Percentiles rank a stretch among this genome's conserved stretches.
Evolutionary conservation across 2,888 invertebrate genomes (phyloP).

Genomic region (Cosmorhoe ocellata): DNA sequence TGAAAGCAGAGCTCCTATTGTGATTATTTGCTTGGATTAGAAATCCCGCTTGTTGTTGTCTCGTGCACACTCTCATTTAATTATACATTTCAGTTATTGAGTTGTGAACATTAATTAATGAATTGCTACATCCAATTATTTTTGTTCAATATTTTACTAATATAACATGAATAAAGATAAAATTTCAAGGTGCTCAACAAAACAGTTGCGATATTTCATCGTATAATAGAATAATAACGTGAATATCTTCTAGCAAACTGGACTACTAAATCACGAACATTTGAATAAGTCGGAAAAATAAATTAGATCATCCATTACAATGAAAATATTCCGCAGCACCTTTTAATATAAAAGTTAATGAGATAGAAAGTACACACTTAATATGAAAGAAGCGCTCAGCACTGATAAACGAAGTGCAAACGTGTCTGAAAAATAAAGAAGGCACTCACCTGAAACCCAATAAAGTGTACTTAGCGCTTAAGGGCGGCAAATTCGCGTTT

Average conservation of each 20-base stretch:
- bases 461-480: slow-evolving; percentile 55
- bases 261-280: slow-evolving; percentile 8
- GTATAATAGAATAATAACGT: background rate
- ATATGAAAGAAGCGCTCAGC: slow-evolving; percentile 19
- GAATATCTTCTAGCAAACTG: background rate
- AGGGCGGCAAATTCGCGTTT: slow-evolving; percentile 55
- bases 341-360: slow-evolving; percentile 25
- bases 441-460: slow-evolving; percentile 55
- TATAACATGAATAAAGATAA: no score
- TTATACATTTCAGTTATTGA: slow-evolving; percentile 40
- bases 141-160: no score
- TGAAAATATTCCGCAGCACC: slow-evolving; percentile 18
- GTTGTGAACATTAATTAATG: slow-evolving; percentile 26
- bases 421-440: slow-evolving; percentile 59
- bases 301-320: slow-evolving; percentile 23
- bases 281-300: slow-evolving; percentile 14
- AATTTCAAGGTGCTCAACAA: background rate
- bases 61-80: slow-evolving; percentile 40
- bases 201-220: background rate
- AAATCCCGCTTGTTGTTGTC: slow-evolving; percentile 48
- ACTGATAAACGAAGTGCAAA: slow-evolving; percentile 44
- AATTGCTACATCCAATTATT: background rate
- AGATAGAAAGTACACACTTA: slow-evolving; percentile 27
- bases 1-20: slow-evolving; percentile 45
- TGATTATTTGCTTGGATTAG: slow-evolving; percentile 58